Base-by-base conservation (phyloP, 2,888 invertebrate species). In the Drosophila austrosaltans region DNA sequence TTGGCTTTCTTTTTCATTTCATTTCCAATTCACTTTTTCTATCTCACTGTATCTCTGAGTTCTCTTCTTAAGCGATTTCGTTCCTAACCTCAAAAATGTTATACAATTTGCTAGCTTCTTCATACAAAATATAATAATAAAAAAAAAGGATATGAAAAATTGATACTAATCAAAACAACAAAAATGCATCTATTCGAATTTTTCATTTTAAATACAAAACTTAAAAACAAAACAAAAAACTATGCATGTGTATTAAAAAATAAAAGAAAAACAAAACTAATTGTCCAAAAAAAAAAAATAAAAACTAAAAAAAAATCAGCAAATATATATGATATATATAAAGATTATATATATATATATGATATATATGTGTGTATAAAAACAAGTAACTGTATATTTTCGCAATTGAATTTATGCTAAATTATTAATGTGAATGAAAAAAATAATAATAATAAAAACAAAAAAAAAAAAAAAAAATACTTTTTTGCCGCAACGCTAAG, bases 371-470 rank as follows among this genome's bases (percentile, higher is more conserved):
- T 68, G 61, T 75, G 66, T 68, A 66, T 70, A 76, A 75, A 60
- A 67, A 65, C 69, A 78, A 75, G 76, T 86, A 82, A 86, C 60
- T 87, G 82, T 87, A 87, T 87, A 83, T 83, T 83, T 83, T 83
- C 87, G 87, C 83, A 83, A 85, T 85, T 83, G 82, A 83, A 82
- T 79, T 83, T 85, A 83, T 77, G 87, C 87, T 83, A 79, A 69
- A 78, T 81, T 78, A 83, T 81, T 75, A 73, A 83, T 71, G 75
- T 75, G 75, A 75, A 73, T 60, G 69, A 75, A 64, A 69, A 59
- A 73, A 60, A 69, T 62, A 73, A 60, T 65, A 70, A 63, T 53
- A 64, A 72, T 53, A 64, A 61, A 39, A 69, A 53, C 53, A 59
- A 62, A 63, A 66, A 59, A 68, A 64, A 61, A 39, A 69, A 44